Percentiles rank a stretch among this genome's conserved stretches.
phyloP scores from a whole-genome alignment of 2,113 vertebrate species.

The Passer domesticus region DNA sequence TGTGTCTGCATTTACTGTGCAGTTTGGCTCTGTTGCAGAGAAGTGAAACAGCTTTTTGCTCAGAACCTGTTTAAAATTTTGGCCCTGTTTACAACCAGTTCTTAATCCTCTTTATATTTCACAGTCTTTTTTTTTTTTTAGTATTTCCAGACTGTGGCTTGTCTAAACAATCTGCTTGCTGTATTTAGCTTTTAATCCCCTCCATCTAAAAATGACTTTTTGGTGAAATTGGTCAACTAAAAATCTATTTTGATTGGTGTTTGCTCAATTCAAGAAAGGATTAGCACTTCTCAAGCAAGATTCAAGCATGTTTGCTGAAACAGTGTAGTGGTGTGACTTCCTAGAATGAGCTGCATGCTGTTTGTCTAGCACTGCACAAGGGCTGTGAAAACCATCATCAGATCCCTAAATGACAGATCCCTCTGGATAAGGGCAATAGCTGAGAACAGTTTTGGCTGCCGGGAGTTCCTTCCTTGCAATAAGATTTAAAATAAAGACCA shows the following conservation, averaged over 20 bases:
- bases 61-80: not conserved
- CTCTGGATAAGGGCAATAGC: not conserved
- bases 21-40: not conserved
- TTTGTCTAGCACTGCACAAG: not conserved
- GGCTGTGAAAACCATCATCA: not conserved
- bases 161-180: slow-evolving; percentile 46
- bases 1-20: not conserved
- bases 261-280: slow-evolving; percentile 1
- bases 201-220: slow-evolving; percentile 21
- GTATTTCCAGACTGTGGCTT: slow-evolving; percentile 18
- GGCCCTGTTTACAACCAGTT: not conserved
- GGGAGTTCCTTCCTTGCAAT: not conserved
- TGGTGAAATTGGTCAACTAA: not conserved
- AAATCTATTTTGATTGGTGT: not conserved
- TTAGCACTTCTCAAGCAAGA: not conserved
- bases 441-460: not conserved
- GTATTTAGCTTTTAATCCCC: slow-evolving; percentile 4
- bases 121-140: not conserved
- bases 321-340: not conserved
- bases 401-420: not conserved
- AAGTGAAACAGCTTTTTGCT: not conserved
- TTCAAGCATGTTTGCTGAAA: not conserved
- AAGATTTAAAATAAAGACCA: not conserved
- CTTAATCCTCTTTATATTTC: slow-evolving; percentile 18
- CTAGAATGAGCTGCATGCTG: not conserved